Conservation (phyloP, 1,140 invertebrate genomes). For the Aphaenogaster floridana region DNA sequence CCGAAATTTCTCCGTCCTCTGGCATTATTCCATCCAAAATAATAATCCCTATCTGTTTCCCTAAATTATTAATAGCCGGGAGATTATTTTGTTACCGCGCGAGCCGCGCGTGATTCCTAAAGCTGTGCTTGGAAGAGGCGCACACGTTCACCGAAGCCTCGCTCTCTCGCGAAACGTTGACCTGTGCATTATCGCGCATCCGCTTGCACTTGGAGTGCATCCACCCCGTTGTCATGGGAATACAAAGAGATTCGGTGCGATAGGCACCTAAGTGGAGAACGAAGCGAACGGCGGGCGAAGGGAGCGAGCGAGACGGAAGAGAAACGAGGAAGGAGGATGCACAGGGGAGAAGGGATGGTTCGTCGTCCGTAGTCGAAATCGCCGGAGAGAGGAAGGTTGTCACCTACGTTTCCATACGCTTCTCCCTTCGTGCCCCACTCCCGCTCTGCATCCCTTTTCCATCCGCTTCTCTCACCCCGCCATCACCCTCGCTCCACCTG, state of each 20-base stretch:
- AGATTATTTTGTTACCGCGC: not conserved
- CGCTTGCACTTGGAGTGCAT: slow-evolving; percentile 65
- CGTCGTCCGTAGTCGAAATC: slow-evolving; percentile 19
- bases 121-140: not conserved
- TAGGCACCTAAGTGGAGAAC: slow-evolving; percentile 67
- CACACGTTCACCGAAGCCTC: not conserved
- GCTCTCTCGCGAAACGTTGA: slow-evolving; percentile 64
- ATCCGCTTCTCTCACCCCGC: slow-evolving; percentile 5
- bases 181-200: slow-evolving; percentile 63
- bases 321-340: not conserved
- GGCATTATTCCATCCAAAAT: slow-evolving; percentile 29
- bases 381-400: slow-evolving; percentile 69
- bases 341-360: not conserved
- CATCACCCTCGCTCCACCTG: slow-evolving; percentile 32
- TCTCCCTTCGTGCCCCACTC: slow-evolving; percentile 38
- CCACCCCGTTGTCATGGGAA: slow-evolving; percentile 75
- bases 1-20: slow-evolving; percentile 4
- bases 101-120: not conserved
- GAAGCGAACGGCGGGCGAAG: slow-evolving; percentile 19
- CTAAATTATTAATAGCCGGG: slow-evolving; percentile 31
- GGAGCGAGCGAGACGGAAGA: not conserved
- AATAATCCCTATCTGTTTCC: slow-evolving; percentile 22
- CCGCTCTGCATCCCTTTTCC: slow-evolving; percentile 51
- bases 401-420: slow-evolving; percentile 86
- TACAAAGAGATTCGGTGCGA: slow-evolving; percentile 71